Evolutionary conservation across 2,113 vertebrate genomes (phyloP).

Genomic region (Lamprotornis superbus): DNA sequence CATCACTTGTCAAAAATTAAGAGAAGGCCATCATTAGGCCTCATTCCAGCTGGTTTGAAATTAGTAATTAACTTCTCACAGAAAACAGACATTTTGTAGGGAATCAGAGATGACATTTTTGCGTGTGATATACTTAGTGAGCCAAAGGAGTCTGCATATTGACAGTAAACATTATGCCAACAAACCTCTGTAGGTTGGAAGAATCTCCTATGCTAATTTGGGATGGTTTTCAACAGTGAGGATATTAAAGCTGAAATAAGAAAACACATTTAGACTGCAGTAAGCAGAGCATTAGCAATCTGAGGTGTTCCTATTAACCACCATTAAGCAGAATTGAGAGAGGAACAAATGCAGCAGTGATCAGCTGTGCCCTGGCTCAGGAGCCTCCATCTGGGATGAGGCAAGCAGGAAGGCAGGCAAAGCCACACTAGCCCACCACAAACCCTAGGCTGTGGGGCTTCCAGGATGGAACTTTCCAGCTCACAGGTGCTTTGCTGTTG

Average conservation of each 20-base stretch:
- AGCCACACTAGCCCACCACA: neutral
- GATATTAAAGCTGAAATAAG: neutral
- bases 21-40: conserved; percentile 55
- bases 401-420: neutral
- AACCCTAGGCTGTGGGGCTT: neutral
- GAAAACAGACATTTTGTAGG: conserved; percentile 56
- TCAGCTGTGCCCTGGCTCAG: neutral
- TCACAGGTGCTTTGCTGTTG: neutral
- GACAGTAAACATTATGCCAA: conserved; percentile 59
- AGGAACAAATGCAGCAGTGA: neutral
- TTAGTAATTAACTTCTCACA: conserved; percentile 63
- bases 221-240: neutral
- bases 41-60: conserved; percentile 54
- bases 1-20: conserved; percentile 60
- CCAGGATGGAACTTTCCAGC: neutral
- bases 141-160: conserved; percentile 36
- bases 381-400: neutral
- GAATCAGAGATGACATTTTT: conserved; percentile 44
- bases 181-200: conserved; percentile 2
- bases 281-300: neutral
- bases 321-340: neutral
- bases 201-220: neutral
- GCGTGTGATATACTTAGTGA: conserved; percentile 16
- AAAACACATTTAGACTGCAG: neutral
- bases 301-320: neutral